Base-by-base conservation (phyloP, 2,113 vertebrate species). In the Piprites chloris region DNA sequence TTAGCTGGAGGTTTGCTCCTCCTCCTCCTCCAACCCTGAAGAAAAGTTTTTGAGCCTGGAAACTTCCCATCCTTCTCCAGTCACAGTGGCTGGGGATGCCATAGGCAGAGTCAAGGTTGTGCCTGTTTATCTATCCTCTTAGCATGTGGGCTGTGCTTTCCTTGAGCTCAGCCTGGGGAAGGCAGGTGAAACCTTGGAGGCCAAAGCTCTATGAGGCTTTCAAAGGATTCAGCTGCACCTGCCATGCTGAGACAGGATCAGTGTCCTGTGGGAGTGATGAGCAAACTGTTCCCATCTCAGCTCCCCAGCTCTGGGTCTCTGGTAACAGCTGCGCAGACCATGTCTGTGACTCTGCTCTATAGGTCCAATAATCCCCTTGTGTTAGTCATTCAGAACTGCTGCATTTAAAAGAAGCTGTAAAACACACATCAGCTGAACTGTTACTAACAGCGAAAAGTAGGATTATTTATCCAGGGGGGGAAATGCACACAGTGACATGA, bases 401-500 rank as follows among this genome's bases (percentile, higher is more conserved):
- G 75, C 1, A 0, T 53, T 94, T 91, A 92, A 96, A 95, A 93
- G 90, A 78, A 91, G 69, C 85, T 95, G 77, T 95, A 95, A 89
- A 96, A 87, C 85, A 95, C 92, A 84, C 66, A 81, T 72, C 89
- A 89, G 66, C 73, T 95, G 82, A 96, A 89, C 86, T 69, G 78
- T 50, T 90, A 88, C 73, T 67, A 83, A 76, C 35, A 67, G 66
- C 78, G 78, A 76, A 94, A 91, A 82, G 82, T 6, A 79, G 56
- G 79, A 89, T 91, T 84, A 71, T 91, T 94, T 87, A 93, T 81
- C 72, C 71, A 56, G 50, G 56, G 76, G 37, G 15, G 56, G 83
- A 89, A 92, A 9, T 1, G 1, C 11, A n/a, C 1, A 10, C 32
- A 18, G 28, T 62, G 47, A 79, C 67, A 77, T 50, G 42, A 93